These are phyloP conservation scores for Lasioglossum albipes DNA, from an alignment of 1,140 invertebrate species.

Conservation along the genomic window DNA sequence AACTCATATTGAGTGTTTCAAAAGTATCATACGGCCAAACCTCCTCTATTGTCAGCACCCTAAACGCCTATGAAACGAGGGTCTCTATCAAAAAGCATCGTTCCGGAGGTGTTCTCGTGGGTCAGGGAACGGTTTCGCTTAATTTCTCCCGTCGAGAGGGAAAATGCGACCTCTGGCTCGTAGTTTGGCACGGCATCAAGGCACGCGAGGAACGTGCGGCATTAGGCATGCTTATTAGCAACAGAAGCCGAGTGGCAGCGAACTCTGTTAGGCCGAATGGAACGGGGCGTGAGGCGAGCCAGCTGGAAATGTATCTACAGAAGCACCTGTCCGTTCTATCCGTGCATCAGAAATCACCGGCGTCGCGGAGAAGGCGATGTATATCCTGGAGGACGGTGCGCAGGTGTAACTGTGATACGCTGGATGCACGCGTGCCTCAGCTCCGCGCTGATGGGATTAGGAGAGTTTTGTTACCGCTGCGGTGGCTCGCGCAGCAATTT, in stretches of 20 bases:
- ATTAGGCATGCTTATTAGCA: conserved; percentile 48
- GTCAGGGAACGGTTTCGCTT: background rate
- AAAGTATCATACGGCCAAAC: too few species aligned
- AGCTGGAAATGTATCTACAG: conserved; percentile 5
- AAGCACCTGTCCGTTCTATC: background rate
- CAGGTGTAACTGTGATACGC: conserved; percentile 17
- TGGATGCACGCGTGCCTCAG: conserved; percentile 11
- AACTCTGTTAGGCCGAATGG: too few species aligned
- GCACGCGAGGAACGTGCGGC: conserved; percentile 37
- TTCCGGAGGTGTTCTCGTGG: background rate
- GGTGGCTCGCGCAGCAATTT: conserved; percentile 12
- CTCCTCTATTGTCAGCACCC: too few species aligned
- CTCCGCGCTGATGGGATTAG: conserved; percentile 8
- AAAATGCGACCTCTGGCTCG: conserved; percentile 45
- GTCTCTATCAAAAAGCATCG: background rate
- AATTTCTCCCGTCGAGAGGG: conserved; percentile 45
- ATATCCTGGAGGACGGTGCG: background rate
- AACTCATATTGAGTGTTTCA: too few species aligned
- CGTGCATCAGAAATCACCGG: conserved; percentile 25
- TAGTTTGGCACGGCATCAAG: conserved; percentile 39
- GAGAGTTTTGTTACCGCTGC: conserved; percentile 2
- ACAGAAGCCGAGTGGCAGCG: conserved; percentile 14
- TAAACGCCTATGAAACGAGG: too few species aligned
- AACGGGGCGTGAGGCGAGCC: background rate
- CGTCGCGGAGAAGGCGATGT: conserved; percentile 14